A percentile compares a stretch with the other conserved stretches of the same genome.
These are phyloP conservation scores for Andrena cerasifolii DNA, from an alignment of 1,140 invertebrate genomes.

Conservation along the genomic window DNA sequence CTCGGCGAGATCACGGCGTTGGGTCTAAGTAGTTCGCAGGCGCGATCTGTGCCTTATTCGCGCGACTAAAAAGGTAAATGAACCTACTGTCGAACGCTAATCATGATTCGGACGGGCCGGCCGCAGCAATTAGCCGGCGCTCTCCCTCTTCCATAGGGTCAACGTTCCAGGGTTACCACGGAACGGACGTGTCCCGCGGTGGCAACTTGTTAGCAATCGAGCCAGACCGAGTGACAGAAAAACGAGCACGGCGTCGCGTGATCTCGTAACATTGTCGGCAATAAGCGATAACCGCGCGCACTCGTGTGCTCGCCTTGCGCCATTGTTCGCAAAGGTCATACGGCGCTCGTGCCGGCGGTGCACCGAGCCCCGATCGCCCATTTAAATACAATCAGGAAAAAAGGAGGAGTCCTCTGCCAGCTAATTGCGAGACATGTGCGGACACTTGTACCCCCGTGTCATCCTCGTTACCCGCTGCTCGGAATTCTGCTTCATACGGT, in stretches of 20 bases:
- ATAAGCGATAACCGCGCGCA: background rate
- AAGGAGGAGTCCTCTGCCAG: background rate
- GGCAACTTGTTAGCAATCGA: background rate
- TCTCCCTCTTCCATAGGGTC: no score
- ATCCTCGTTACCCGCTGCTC: background rate
- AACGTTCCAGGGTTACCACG: background rate
- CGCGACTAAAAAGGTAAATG: no score
- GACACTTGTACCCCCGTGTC: background rate
- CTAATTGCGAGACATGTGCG: conserved; percentile 15
- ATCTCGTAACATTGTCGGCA: background rate
- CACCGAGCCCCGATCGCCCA: background rate
- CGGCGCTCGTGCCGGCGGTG: background rate
- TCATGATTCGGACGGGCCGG: no score
- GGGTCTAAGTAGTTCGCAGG: background rate
- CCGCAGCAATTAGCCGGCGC: no score
- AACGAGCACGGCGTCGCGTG: conserved; percentile 1
- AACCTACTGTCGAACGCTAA: no score
- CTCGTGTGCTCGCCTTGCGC: background rate
- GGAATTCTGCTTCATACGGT: no score
- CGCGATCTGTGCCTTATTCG: background rate
- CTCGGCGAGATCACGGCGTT: background rate
- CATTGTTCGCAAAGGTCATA: conserved; percentile 39
- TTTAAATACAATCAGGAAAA: conserved; percentile 38
- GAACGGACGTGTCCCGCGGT: conserved; percentile 5
- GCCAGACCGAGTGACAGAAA: background rate